Percentiles rank a stretch among this genome's conserved stretches.
Evolutionary conservation across 2,113 vertebrate species (phyloP).

Genomic region (Panthera uncia): DNA sequence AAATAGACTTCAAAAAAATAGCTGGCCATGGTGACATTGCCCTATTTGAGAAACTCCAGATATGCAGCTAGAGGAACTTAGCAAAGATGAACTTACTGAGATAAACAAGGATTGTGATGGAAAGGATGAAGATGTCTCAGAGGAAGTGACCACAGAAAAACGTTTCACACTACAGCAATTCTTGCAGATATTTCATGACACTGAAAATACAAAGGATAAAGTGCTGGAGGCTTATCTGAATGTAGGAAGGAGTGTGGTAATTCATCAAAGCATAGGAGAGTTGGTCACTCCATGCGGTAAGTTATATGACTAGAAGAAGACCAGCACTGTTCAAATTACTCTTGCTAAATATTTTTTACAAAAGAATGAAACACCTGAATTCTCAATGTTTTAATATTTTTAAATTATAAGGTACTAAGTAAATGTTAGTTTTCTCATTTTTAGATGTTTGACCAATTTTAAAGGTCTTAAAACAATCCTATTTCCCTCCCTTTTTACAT

Average conservation of each 20-base stretch:
- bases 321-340: neutral
- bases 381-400: neutral
- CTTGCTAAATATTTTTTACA: neutral
- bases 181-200: neutral
- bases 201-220: neutral
- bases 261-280: neutral
- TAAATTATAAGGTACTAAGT: constrained; percentile 1
- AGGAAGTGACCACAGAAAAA: neutral
- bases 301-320: neutral
- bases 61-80: neutral
- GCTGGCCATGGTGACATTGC: neutral
- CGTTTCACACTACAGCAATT: neutral
- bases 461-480: neutral
- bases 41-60: neutral
- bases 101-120: neutral
- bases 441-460: neutral
- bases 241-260: neutral
- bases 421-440: neutral
- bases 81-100: neutral
- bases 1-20: no score
- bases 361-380: neutral
- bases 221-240: neutral
- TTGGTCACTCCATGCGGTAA: neutral
- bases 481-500: neutral
- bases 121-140: neutral